Evolutionary conservation across 1,140 invertebrate species (phyloP), one percentile per base, ranked within the genome.

Genomic region (Drosophila melanica): DNA sequence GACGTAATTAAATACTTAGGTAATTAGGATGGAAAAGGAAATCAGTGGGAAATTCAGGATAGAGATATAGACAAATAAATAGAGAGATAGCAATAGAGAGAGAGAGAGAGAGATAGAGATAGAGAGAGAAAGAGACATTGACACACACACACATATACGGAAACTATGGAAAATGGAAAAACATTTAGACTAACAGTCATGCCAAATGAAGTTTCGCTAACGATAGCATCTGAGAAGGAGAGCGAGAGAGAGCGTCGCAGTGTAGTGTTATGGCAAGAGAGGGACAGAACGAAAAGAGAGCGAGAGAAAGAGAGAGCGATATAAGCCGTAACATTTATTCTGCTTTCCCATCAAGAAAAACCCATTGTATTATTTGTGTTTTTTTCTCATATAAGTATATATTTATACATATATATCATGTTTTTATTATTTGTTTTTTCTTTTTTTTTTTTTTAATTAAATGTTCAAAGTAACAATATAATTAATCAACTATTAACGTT

Each of bases 381-480:
- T 80, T 80, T 50, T 65, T 65, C 57, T 68, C 66, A 68, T 68
- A 68, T 68, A 62, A 60, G 63, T 72, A 86, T 87, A 86, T 87
- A 82, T 86, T 75, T 86, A 87, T 81, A 86, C 71, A 86, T 87
- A 87, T 87, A 86, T 86, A 86, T 76, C 60, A 76, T 69, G 77
- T 70, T 76, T 84, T 86, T 87, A 82, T 86, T 87, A 82, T 73
- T 71, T 57, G 64, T 85, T 72, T 55, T 66, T 66, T 74, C 62
- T 73, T 67, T 42, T 71, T 68, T 76, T 77, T 77, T 48, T 45
- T 62, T 80, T 75, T 77, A 82, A 73, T 87, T 81, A 86, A 86
- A 86, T 86, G 79, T 86, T 86, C 82, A 86, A 87, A 86, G 82
- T 86, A 86, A 86, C 82, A 86, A 86, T 86, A 86, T 87, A 86